Percentiles rank a stretch among this genome's conserved stretches.
These are phyloP conservation scores for Leptinotarsa rubiginosa DNA, from an alignment of 2,888 invertebrate species.

Conservation along the genomic window DNA sequence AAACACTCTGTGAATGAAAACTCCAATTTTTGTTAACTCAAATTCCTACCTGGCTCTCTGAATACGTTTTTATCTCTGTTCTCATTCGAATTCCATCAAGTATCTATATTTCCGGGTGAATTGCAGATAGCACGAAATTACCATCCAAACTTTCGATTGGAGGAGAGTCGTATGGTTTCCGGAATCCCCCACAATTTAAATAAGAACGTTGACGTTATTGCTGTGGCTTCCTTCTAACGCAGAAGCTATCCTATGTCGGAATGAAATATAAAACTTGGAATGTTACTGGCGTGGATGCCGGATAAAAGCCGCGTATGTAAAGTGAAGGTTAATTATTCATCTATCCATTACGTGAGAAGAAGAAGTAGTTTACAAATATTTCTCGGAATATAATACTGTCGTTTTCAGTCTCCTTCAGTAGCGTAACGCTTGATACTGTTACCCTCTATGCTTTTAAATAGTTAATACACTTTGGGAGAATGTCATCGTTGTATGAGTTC, in stretches of 20 bases:
- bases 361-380: conserved; percentile 30
- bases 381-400: conserved; percentile 20
- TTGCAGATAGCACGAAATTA: conserved; percentile 16
- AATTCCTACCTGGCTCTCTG: not conserved
- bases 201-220: conserved; percentile 44
- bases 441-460: too few relatives aligned
- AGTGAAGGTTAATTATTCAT: conserved; percentile 32
- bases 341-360: conserved; percentile 29
- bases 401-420: not conserved
- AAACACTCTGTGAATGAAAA: not conserved
- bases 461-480: too few relatives aligned
- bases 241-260: conserved; percentile 31
- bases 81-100: not conserved
- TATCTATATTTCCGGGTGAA: conserved; percentile 1
- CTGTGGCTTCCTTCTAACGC: conserved; percentile 45
- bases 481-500: too few relatives aligned
- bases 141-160: conserved; percentile 11
- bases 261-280: conserved; percentile 42
- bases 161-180: not conserved
- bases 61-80: not conserved
- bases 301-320: conserved; percentile 17
- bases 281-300: conserved; percentile 18
- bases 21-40: not conserved
- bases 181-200: conserved; percentile 23
- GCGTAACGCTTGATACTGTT: not conserved